These are phyloP conservation scores for Drosophila quadrilineata DNA, from an alignment of 1,140 invertebrate species.

Conservation along the genomic window DNA sequence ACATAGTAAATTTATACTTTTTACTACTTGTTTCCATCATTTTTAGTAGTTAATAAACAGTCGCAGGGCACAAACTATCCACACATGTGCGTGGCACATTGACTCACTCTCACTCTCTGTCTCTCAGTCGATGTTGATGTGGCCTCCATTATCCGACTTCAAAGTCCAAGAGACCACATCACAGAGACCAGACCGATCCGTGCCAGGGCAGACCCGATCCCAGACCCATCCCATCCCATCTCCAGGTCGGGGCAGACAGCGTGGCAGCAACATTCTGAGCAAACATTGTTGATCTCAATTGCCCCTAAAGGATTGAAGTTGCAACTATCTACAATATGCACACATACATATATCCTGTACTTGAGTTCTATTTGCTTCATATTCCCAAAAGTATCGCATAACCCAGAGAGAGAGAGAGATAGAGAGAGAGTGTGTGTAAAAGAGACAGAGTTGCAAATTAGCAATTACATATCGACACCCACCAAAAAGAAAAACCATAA, in stretches of 20 bases:
- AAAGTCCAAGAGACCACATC: conserved; percentile 51
- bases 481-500: conserved; percentile 34
- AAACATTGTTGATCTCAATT: conserved; percentile 39
- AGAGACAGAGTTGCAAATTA: conserved; percentile 41
- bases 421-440: too few relatives aligned
- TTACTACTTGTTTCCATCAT: conserved; percentile 78
- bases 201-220: background rate
- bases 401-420: too few relatives aligned
- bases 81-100: conserved; percentile 56
- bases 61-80: conserved; percentile 37
- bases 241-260: conserved; percentile 47
- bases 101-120: background rate
- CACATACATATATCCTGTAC: conserved; percentile 38
- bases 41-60: conserved; percentile 78
- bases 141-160: conserved; percentile 59
- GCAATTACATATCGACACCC: conserved; percentile 72
- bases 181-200: background rate
- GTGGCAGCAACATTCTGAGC: conserved; percentile 46
- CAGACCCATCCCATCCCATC: background rate
- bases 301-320: conserved; percentile 24
- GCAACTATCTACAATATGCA: too few relatives aligned
- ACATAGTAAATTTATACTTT: conserved; percentile 80
- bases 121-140: too few relatives aligned
- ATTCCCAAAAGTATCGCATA: conserved; percentile 55
- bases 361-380: conserved; percentile 33